These are phyloP conservation scores for Blastobasis adustella DNA, from an alignment of 2,888 invertebrate species.

Conservation along the genomic window DNA sequence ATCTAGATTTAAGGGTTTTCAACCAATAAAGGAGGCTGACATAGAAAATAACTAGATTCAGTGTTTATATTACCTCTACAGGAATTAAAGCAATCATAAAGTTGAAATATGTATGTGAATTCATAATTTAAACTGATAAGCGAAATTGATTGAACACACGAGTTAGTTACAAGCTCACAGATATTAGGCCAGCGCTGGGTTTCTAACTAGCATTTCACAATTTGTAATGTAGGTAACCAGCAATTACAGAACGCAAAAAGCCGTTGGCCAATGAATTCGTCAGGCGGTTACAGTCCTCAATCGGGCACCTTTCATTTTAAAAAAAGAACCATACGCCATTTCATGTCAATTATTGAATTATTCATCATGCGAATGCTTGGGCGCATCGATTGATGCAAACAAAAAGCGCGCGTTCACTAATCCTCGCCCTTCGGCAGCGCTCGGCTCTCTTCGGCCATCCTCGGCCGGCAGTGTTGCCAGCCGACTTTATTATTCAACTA, in stretches of 20 bases:
- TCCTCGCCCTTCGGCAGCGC: constrained; percentile 66
- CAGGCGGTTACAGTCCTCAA: constrained; percentile 75
- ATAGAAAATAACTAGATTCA: no score
- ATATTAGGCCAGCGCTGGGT: constrained; percentile 8
- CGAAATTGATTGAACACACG: no score
- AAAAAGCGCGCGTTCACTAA: constrained; percentile 71
- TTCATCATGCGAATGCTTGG: constrained; percentile 74
- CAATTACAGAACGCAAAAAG: constrained; percentile 67
- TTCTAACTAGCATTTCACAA: constrained; percentile 24
- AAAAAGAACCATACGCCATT: constrained; percentile 75
- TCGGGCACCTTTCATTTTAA: constrained; percentile 73
- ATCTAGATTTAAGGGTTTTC: no score
- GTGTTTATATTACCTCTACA: no score
- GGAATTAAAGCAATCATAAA: no score
- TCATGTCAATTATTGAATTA: constrained; percentile 76
- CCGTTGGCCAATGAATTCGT: constrained; percentile 74
- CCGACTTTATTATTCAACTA: constrained; percentile 68
- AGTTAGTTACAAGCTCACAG: neutral
- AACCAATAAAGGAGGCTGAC: no score
- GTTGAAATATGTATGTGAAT: no score
- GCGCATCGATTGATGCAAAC: constrained; percentile 75
- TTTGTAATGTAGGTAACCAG: constrained; percentile 44
- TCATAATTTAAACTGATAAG: no score
- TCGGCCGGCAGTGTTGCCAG: constrained; percentile 65
- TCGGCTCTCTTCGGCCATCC: constrained; percentile 45